Evolutionary conservation across 2,113 vertebrate species (phyloP).

Genomic region (Pithys albifrons): DNA sequence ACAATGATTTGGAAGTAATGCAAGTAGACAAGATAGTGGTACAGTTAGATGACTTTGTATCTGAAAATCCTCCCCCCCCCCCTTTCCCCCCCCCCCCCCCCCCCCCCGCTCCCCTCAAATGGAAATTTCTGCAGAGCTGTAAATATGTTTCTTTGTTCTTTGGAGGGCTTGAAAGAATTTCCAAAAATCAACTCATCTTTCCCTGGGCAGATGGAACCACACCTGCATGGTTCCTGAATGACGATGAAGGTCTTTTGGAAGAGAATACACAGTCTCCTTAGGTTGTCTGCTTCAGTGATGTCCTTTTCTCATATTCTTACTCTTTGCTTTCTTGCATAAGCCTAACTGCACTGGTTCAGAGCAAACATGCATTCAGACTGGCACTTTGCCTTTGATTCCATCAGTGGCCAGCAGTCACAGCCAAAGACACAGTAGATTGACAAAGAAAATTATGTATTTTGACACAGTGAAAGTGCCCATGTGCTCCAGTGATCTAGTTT

Average conservation of each 20-base stretch:
- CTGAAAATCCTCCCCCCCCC: background rate
- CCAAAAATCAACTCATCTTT: background rate
- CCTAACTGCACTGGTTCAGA: background rate
- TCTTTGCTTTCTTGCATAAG: background rate
- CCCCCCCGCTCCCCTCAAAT: background rate
- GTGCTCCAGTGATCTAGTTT: background rate
- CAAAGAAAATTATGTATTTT: background rate
- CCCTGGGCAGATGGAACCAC: background rate
- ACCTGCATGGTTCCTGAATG: background rate
- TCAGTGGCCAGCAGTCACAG: background rate
- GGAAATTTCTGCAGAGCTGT: background rate
- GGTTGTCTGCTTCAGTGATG: background rate
- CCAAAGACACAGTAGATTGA: background rate
- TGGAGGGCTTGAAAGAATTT: background rate
- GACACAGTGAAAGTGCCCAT: background rate
- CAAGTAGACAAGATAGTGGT: background rate
- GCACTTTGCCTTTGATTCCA: background rate
- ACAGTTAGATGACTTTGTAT: background rate
- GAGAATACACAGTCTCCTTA: background rate
- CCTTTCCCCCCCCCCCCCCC: background rate
- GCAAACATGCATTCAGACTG: background rate
- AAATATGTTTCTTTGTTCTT: background rate
- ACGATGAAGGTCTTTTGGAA: background rate
- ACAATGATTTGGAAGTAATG: background rate
- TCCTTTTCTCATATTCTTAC: background rate